Evolutionary conservation across 1,140 invertebrate genomes (phyloP), one percentile per base, ranked within the genome.

Genomic region (Penaeus japonicus): DNA sequence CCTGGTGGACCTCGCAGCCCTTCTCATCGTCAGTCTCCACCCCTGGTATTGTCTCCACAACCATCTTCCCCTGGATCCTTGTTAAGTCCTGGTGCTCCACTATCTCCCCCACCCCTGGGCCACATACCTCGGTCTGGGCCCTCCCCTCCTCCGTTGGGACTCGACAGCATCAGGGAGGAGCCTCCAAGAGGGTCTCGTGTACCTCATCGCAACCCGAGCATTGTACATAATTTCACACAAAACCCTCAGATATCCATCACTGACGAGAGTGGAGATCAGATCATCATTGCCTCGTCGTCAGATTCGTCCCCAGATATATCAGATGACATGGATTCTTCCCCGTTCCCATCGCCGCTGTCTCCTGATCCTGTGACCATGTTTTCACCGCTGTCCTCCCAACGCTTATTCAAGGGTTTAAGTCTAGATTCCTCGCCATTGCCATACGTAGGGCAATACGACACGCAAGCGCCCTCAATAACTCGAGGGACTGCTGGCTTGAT

Each of bases 181-280:
- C 87, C 89, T 83, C 73, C 85, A 79, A 89, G 85, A 55, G 84
- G 77, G n/a, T 83, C 62, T 54, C 86, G 83, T 70, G 83, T 88
- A 12, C 24, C 86, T 32, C 86, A 82, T 20, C 80, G 54, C 22
- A 27, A 75, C 47, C 79, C 86, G 18, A 59, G 81, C 47, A 82
- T 75, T 62, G 70, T 80, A 4, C 70, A 88, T 78, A 88, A 65
- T 62, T 83, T 91, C 53, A 84, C 77, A 88, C 57, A 91, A 65
- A 92, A 92, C 91, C 97, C 97, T 0, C 97, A 97, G 92, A 98
- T 98, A 89, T 97, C 96, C 90, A 94, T 98, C 5, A 98, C 97
- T 0, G 97, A 98, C 92, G 96, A 97, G 87, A 93, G 96, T 55
- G 96, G 96, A n/a, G 96, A 95, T 30, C 96, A 96, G 92, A 95